Conservation (phyloP, 92 coral and sea anemone genomes). For the Parazoanthus atlanticus region DNA sequence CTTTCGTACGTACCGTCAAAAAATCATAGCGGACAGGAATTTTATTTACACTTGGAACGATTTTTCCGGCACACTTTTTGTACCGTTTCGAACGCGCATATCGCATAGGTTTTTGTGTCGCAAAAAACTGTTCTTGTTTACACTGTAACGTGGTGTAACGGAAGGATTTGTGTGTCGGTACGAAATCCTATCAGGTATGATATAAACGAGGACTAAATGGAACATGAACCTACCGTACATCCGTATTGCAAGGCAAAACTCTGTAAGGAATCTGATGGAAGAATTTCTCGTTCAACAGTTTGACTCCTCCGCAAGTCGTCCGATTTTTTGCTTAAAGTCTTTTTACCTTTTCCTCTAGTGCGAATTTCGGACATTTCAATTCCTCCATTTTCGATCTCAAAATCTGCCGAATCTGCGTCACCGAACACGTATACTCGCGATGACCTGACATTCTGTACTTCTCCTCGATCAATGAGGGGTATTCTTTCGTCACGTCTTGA, state of each 20-base stretch:
- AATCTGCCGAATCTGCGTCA: conserved; percentile 74
- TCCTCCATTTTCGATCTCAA: conserved; percentile 71
- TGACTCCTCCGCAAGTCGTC: conserved; percentile 74
- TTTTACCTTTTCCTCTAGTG: conserved; percentile 75
- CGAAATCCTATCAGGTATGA: too few relatives aligned
- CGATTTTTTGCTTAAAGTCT: conserved; percentile 44
- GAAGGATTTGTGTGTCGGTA: too few relatives aligned
- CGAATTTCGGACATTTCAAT: conserved; percentile 89
- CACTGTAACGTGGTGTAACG: too few relatives aligned
- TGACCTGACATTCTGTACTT: conserved; percentile 78
- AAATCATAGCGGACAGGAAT: too few relatives aligned
- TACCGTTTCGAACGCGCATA: too few relatives aligned
- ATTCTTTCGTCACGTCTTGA: conserved; percentile 52
- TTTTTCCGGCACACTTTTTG: too few relatives aligned
- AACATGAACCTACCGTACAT: conserved; percentile 82
- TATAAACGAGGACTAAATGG: neutral
- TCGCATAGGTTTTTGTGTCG: too few relatives aligned
- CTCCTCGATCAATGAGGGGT: conserved; percentile 51
- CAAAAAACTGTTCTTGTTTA: too few relatives aligned
- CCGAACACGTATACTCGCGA: conserved; percentile 93
- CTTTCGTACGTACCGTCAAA: too few relatives aligned
- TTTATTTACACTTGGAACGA: too few relatives aligned
- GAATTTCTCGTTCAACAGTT: conserved; percentile 77
- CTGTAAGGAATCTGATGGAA: conserved; percentile 82
- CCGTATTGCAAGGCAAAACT: conserved; percentile 93